phyloP scores from a whole-genome alignment of 2,888 invertebrate genomes.

The Salpingus planirostris region DNA sequence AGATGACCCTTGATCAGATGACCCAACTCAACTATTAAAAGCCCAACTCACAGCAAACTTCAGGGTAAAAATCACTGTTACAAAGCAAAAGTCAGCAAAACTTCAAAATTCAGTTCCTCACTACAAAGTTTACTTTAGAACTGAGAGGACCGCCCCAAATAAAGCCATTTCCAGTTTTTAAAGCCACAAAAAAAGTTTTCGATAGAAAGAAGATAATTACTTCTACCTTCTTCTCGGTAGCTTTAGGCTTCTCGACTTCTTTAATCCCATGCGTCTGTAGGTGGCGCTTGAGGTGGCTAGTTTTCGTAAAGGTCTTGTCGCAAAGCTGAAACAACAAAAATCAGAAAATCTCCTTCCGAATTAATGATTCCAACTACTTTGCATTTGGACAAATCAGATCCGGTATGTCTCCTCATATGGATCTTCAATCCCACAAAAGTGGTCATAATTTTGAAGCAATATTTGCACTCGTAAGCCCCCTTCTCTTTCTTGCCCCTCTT shows the following conservation, averaged over 20 bases:
- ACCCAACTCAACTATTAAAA: too few species aligned
- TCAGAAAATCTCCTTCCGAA: background rate
- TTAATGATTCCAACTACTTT: slow-evolving; percentile 20
- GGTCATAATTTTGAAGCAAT: slow-evolving; percentile 32
- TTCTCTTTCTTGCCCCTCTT: slow-evolving; percentile 23
- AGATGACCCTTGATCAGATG: too few species aligned
- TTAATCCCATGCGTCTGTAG: slow-evolving; percentile 30
- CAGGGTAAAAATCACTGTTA: too few species aligned
- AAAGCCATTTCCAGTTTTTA: too few species aligned
- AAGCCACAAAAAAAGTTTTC: too few species aligned
- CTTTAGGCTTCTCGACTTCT: slow-evolving; percentile 12
- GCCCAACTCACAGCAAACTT: too few species aligned
- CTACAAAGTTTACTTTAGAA: too few species aligned
- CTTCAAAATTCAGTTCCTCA: too few species aligned
- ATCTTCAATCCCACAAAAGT: slow-evolving; percentile 36
- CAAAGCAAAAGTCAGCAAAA: too few species aligned
- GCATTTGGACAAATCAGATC: slow-evolving; percentile 33
- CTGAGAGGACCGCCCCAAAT: too few species aligned
- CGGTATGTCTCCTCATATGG: slow-evolving; percentile 60
- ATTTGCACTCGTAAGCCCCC: slow-evolving; percentile 29
- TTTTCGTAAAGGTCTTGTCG: slow-evolving; percentile 34
- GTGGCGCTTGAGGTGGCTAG: slow-evolving; percentile 33
- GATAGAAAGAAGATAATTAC: too few species aligned
- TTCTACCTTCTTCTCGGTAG: slow-evolving; percentile 10
- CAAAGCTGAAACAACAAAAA: slow-evolving; percentile 28